Base-by-base conservation (phyloP, 1,140 invertebrate genomes). In the Centruroides vittatus region DNA sequence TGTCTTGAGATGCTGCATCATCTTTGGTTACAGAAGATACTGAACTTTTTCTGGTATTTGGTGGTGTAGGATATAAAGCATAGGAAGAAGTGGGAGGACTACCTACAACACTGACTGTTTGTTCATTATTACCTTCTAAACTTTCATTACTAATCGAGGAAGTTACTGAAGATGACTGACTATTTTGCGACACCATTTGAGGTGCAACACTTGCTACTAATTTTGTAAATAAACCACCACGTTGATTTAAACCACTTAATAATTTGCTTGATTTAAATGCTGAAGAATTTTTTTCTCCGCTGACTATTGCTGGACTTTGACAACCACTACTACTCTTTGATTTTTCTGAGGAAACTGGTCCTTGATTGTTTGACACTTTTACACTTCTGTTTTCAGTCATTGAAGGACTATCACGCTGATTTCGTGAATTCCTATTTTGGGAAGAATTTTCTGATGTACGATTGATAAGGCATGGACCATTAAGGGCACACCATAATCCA, bases 401-500 rank as follows among this genome's bases (percentile, higher is more conserved):
- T 41, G 41, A 41, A 41, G 41, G 41, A 41, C 41, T 41, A 8
- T 41, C 41, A 41, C 41, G 41, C 8, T 41, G 41, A 41, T 41
- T 41, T 6, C 41, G 41, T 41, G 41, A 41, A 8, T 41, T 41
- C 41, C 41, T 41, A 41, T 41, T 41, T 41, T 41, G 41, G 41
- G 41, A 41, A 41, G 41, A 41, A 23, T 52, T 54, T 12, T 54
- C 58, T 47, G 7, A 49, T 12, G 58, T 53, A n/a, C 59, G 41
- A 23, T 48, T 56, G 12, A 59, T 62, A 34, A 59, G 57, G 59
- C 69, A 70, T n/a, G 67, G 63, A 36, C 70, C 68, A 55, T 61
- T 59, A n/a, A 71, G 56, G 46, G 63, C 57, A 63, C 69, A 71
- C 69, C 69, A 71, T 2, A 71, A 50, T 12, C 70, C 70, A 65